These are phyloP conservation scores for Ectemnius continuus DNA, from an alignment of 2,888 invertebrate species.

Conservation along the genomic window DNA sequence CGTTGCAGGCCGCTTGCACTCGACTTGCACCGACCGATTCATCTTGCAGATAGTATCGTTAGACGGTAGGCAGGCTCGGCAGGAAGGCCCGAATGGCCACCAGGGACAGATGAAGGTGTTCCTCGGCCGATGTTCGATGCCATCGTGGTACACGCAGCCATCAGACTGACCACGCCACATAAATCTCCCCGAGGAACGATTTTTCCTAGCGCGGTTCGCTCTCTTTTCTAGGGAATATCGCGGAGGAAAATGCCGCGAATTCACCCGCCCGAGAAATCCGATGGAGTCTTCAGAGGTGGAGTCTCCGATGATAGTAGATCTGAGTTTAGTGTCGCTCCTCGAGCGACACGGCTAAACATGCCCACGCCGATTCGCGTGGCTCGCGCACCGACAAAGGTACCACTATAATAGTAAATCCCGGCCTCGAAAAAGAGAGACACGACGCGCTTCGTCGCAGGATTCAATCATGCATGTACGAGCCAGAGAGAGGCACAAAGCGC, in stretches of 20 bases:
- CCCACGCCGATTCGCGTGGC: not conserved
- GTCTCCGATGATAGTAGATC: no score
- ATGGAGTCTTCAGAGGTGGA: no score
- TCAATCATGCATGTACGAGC: conserved; percentile 31
- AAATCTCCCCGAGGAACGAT: conserved; percentile 31
- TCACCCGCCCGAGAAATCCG: no score
- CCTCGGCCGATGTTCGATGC: conserved; percentile 47
- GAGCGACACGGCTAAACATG: no score
- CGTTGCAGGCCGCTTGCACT: conserved; percentile 39
- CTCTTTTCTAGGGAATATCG: conserved; percentile 1
- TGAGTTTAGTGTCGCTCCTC: no score
- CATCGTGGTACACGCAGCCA: conserved; percentile 45
- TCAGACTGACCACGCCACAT: conserved; percentile 26
- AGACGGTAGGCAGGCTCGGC: conserved; percentile 58
- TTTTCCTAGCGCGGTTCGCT: not conserved
- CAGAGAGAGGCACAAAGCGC: conserved; percentile 10
- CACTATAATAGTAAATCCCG: not conserved
- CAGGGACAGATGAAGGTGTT: conserved; percentile 56
- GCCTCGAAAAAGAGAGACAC: not conserved
- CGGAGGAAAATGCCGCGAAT: not conserved
- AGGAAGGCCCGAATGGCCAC: conserved; percentile 44
- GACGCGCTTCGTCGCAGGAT: conserved; percentile 2
- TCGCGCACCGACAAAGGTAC: not conserved
- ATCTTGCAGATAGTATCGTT: conserved; percentile 67
- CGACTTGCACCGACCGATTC: conserved; percentile 59